These are phyloP conservation scores for Trachemys scripta DNA, from an alignment of 2,113 vertebrate genomes.

Conservation along the genomic window DNA sequence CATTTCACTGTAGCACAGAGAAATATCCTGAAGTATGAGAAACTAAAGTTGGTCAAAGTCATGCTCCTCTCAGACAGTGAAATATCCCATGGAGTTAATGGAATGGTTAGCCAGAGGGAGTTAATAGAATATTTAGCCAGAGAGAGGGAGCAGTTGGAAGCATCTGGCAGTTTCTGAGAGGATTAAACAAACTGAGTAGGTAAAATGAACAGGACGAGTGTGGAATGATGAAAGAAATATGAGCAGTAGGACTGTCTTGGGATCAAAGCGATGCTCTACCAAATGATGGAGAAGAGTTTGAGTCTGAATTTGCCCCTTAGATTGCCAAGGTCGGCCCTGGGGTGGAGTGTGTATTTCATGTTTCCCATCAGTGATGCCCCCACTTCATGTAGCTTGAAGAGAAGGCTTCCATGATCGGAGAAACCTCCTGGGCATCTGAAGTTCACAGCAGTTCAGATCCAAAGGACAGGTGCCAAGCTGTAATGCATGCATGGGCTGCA, in stretches of 20 bases:
- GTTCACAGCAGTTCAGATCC: not conserved
- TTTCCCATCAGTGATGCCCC: not conserved
- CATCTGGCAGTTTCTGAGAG: not conserved
- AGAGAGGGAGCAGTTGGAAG: not conserved
- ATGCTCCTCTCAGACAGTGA: not conserved
- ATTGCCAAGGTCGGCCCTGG: not conserved
- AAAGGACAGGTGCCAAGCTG: not conserved
- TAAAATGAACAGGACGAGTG: not conserved
- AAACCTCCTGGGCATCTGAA: not conserved
- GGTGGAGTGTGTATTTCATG: not conserved
- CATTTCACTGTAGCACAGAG: not conserved
- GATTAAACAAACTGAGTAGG: not conserved
- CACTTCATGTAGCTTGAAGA: not conserved
- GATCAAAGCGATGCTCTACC: not conserved
- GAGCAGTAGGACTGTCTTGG: not conserved
- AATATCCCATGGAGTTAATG: accelerated
- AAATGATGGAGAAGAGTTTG: not conserved
- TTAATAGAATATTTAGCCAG: not conserved
- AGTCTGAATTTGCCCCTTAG: not conserved
- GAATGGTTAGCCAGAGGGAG: not conserved
- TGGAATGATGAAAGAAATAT: not conserved
- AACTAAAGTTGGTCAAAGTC: not conserved
- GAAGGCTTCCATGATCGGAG: not conserved
- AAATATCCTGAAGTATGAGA: not conserved
- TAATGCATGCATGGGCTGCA: not conserved